A percentile compares a stretch with the other conserved stretches of the same genome.
Evolutionary conservation across 2,113 vertebrate genomes (phyloP).

Genomic region (Callopanchax toddi): DNA sequence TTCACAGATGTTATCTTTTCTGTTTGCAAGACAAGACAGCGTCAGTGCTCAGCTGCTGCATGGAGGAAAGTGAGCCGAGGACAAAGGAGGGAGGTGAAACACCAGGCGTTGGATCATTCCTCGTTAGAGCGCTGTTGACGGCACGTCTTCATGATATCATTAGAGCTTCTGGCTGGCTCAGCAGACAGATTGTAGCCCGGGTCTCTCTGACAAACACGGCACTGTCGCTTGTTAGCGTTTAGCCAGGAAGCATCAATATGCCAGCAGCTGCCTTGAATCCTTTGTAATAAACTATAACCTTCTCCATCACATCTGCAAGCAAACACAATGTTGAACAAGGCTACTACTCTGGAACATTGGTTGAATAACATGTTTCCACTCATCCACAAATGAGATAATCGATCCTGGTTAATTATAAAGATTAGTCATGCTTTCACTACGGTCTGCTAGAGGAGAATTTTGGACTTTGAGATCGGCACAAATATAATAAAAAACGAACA

Average conservation of each 20-base stretch:
- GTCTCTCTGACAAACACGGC: slow-evolving; percentile 73
- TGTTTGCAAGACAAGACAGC: slow-evolving; percentile 17
- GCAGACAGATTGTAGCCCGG: slow-evolving; percentile 75
- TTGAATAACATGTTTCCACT: slow-evolving; percentile 60
- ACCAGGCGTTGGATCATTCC: slow-evolving; percentile 66
- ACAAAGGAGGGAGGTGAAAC: slow-evolving; percentile 49
- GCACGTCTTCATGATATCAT: slow-evolving; percentile 78
- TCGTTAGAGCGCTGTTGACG: slow-evolving; percentile 68
- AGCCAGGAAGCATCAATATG: slow-evolving; percentile 68
- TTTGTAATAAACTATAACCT: slow-evolving; percentile 63
- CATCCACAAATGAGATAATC: slow-evolving; percentile 57
- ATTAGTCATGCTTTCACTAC: slow-evolving; percentile 60
- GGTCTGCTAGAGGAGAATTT: slow-evolving; percentile 26
- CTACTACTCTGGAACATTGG: slow-evolving; percentile 55
- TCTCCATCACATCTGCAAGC: slow-evolving; percentile 61
- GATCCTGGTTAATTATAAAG: slow-evolving; percentile 67
- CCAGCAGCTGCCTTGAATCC: slow-evolving; percentile 54
- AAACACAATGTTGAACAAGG: slow-evolving; percentile 65
- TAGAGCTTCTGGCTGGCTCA: slow-evolving; percentile 71
- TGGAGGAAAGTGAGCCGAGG: neutral
- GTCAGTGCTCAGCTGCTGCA: slow-evolving; percentile 16
- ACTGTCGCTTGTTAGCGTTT: slow-evolving; percentile 67
- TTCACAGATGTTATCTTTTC: neutral
- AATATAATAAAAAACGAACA: slow-evolving; percentile 27
- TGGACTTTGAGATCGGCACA: slow-evolving; percentile 19